Conservation (phyloP, 1,140 invertebrate species). For the Meloidogyne floridensis region DNA sequence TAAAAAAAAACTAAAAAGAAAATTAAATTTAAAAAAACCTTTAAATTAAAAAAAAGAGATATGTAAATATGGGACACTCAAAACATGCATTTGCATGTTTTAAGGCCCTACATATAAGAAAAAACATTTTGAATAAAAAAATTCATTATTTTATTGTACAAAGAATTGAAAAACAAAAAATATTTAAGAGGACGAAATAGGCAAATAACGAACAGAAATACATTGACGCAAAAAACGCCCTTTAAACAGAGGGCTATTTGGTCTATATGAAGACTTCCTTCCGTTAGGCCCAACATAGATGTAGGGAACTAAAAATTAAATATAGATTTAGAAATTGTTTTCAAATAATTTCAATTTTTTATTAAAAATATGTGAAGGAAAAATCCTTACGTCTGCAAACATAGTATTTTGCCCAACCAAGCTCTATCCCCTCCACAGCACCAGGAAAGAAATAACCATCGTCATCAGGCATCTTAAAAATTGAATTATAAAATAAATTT, state of each 20-base stretch:
- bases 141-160: too few species aligned
- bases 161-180: background rate
- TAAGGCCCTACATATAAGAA: too few species aligned
- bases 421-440: conserved; percentile 44
- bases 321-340: background rate
- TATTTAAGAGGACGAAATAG: conserved; percentile 4
- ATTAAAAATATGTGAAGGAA: background rate
- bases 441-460: conserved; percentile 53
- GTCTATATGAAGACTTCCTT: background rate
- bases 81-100: too few species aligned
- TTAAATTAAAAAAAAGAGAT: too few species aligned
- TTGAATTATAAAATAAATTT: too few species aligned
- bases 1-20: too few species aligned
- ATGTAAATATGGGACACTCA: too few species aligned
- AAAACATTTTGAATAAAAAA: too few species aligned
- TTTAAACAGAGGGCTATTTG: background rate
- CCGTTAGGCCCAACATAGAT: conserved; percentile 1
- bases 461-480: conserved; percentile 31
- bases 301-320: conserved; percentile 22
- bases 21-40: too few species aligned
- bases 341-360: background rate
- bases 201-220: conserved; percentile 20
- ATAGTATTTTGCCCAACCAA: conserved; percentile 58
- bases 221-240: conserved; percentile 4
- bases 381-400: conserved; percentile 40